Conservation (phyloP, 2,113 vertebrate species). For the Apteryx mantelli region DNA sequence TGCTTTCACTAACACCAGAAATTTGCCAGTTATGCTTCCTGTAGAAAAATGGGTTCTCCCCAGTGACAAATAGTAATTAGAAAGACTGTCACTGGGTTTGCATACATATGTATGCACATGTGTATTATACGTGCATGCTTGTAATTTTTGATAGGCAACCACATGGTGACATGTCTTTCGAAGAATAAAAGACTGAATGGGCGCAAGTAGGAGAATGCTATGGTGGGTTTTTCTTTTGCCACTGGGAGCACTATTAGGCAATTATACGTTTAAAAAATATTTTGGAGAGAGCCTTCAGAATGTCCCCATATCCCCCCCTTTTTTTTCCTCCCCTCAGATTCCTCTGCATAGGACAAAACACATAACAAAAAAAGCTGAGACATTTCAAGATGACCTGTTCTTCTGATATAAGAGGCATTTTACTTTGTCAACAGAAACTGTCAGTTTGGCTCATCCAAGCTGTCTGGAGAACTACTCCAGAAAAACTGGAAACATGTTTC, state of each 20-base stretch:
- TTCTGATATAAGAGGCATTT: background rate
- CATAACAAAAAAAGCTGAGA: background rate
- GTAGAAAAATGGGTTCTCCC: background rate
- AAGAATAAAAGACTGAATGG: background rate
- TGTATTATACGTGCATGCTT: background rate
- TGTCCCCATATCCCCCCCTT: background rate
- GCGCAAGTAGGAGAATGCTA: background rate
- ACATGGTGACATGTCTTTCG: fast-evolving
- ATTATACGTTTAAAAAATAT: background rate
- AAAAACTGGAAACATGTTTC: background rate
- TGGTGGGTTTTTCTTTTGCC: background rate
- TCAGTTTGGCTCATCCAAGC: background rate
- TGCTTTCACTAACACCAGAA: background rate
- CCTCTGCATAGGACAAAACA: background rate
- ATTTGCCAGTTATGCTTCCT: background rate
- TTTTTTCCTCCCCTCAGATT: background rate
- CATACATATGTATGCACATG: background rate
- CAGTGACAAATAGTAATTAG: background rate
- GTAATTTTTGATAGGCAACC: background rate
- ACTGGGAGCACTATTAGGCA: background rate
- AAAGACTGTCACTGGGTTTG: background rate
- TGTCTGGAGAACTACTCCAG: background rate
- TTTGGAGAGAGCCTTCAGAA: background rate
- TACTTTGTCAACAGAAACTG: background rate
- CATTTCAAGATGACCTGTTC: background rate